Conservation (phyloP, 1,140 invertebrate genomes). For the Drosophila setifemur region DNA sequence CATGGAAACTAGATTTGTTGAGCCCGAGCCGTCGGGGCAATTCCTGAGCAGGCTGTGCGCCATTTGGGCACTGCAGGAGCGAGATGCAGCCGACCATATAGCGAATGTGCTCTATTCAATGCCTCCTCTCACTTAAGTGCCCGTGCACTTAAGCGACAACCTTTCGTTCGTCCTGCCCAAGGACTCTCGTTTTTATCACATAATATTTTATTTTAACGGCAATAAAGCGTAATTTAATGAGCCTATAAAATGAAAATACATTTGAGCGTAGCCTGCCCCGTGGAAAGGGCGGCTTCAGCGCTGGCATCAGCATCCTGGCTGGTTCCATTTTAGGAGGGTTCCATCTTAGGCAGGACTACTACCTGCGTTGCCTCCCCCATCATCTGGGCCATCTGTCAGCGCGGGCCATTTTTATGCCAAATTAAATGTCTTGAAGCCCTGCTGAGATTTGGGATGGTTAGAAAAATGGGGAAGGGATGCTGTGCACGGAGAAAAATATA, state of each 20-base stretch:
- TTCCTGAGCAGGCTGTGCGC: constrained; percentile 7
- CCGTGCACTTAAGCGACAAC: constrained; percentile 36
- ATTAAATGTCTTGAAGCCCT: constrained; percentile 66
- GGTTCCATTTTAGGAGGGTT: not conserved
- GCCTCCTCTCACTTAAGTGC: not conserved
- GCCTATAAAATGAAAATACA: constrained; percentile 79
- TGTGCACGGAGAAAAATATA: not conserved
- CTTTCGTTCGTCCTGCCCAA: constrained; percentile 43
- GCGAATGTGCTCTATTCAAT: constrained; percentile 5
- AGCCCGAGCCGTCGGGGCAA: not conserved
- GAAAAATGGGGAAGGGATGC: not conserved
- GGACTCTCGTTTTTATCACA: constrained; percentile 72
- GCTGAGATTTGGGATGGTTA: constrained; percentile 54
- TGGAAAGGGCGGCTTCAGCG: not conserved
- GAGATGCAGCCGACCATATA: constrained; percentile 17
- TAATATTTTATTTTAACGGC: constrained; percentile 81
- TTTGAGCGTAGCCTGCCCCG: constrained; percentile 33
- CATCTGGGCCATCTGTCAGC: constrained; percentile 63
- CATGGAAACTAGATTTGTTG: constrained; percentile 34
- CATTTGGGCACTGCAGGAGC: constrained; percentile 7
- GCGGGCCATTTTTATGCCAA: constrained; percentile 67
- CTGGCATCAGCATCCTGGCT: not conserved
- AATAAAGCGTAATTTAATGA: constrained; percentile 81
- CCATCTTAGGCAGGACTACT: constrained; percentile 8
- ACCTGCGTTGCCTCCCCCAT: constrained; percentile 22